Evolutionary conservation across 2,888 invertebrate species (phyloP), one percentile per base, ranked within the genome.

Genomic region (Drosophila diplacantha): DNA sequence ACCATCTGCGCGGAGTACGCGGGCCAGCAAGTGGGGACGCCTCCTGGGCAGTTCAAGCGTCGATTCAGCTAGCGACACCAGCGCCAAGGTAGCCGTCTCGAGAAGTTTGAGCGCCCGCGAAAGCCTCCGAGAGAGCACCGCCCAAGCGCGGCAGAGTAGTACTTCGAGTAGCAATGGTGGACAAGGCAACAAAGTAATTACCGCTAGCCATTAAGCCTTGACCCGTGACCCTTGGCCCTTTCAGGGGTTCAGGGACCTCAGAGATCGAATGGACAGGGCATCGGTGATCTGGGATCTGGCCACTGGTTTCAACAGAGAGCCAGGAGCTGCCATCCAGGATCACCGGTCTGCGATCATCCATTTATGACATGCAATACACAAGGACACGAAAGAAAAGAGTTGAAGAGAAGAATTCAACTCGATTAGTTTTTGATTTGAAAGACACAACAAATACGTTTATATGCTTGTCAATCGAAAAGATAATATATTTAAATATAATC

Each of bases 21-120:
- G 89, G 88, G 87, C 88, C 81, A 91, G 93, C 88, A 95, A 95
- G 90, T 95, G 95, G 95, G 95, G 95, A 57, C 92, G 95, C 69
- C 90, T 95, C 83, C 90, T 95, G 87, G 94, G 95, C 84, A 93
- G 93, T 83, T 93, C 93, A 74, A 94, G 94, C 88, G 89, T 94
- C 81, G 94, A 94, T 89, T 93, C 93, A 67, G 91, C 91, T 81
- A 92, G 92, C 81, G 93, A 93, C 80, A 89, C 90, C 50, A 91
- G 91, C 70, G 88, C 87, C 76, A 90, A 89, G 85, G 88, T 89
- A 75, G 88, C 89, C 61, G 90, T 91, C 75, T 91, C 91, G 69
- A 88, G 91, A 85, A 91, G 91, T 86, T 86, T 91, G 71, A 91
- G 91, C 81, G 91, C 91, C 71, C 90, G 91, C 76, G 89, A 89